Percentiles rank a stretch among this genome's conserved stretches.
Conservation (phyloP, 1,140 invertebrate species). For the Melipona quadrifasciata region DNA sequence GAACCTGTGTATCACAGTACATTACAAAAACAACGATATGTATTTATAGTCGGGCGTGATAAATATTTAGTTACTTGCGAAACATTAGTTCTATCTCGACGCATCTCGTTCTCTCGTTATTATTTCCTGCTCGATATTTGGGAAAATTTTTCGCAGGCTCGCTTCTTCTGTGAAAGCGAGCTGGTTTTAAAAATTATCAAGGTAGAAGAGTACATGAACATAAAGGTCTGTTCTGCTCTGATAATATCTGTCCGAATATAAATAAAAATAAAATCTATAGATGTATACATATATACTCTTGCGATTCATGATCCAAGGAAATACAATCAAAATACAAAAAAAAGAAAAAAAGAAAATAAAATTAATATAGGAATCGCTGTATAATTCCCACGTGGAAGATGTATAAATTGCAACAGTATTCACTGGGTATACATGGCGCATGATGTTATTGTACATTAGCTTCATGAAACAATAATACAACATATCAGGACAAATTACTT, state of each 20-base stretch:
- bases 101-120: neutral
- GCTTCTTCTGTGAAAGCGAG: too few species aligned
- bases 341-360: too few species aligned
- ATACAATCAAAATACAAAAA: too few species aligned
- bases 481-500: constrained; percentile 22
- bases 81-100: neutral
- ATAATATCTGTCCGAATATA: too few species aligned
- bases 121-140: neutral
- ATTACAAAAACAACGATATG: neutral
- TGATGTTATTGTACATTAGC: neutral
- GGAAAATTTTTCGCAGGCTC: neutral
- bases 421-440: neutral
- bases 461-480: constrained; percentile 22
- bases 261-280: too few species aligned
- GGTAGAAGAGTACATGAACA: too few species aligned
- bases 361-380: neutral
- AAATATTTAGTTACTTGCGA: constrained; percentile 13
- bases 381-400: constrained; percentile 7
- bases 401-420: neutral
- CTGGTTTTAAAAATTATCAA: too few species aligned
- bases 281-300: too few species aligned
- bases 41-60: constrained; percentile 50
- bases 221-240: too few species aligned
- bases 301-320: too few species aligned
- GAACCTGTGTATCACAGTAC: constrained; percentile 37